Percentiles rank a stretch among this genome's conserved stretches.
Evolutionary conservation across 2,888 invertebrate species (phyloP).

Genomic region (Hymenopus coronatus): DNA sequence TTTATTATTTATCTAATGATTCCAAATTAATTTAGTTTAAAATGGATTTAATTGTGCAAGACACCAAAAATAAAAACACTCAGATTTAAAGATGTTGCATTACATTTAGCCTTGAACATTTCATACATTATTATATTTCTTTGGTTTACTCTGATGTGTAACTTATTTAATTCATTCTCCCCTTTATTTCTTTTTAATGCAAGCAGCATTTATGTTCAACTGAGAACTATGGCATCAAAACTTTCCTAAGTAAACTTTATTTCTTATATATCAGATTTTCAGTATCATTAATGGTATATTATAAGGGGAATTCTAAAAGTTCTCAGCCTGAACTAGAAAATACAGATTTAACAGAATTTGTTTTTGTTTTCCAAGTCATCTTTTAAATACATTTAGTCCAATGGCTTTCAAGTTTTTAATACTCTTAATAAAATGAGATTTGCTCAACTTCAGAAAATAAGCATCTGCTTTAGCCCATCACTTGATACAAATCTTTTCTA

Average conservation of each 20-base stretch:
- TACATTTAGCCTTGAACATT: neutral
- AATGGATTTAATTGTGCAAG: neutral
- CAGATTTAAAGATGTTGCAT: neutral
- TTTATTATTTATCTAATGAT: neutral
- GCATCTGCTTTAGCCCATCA: too few relatives aligned
- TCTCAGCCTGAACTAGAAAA: too few relatives aligned
- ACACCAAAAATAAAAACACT: neutral
- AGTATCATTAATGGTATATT: neutral
- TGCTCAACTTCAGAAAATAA: too few relatives aligned
- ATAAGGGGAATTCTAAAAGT: too few relatives aligned
- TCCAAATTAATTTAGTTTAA: neutral
- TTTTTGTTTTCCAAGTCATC: too few relatives aligned
- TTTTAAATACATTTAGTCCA: too few relatives aligned
- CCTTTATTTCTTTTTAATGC: neutral
- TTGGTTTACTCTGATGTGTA: neutral
- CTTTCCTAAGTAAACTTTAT: neutral
- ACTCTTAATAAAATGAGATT: too few relatives aligned
- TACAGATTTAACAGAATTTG: too few relatives aligned
- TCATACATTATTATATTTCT: neutral
- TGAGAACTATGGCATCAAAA: neutral
- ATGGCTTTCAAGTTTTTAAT: too few relatives aligned
- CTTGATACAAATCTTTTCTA: too few relatives aligned
- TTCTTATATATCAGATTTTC: neutral
- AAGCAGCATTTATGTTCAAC: neutral
- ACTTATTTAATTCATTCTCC: neutral